Conservation (phyloP, 2,888 invertebrate genomes). For the Crepidodera aurea region DNA sequence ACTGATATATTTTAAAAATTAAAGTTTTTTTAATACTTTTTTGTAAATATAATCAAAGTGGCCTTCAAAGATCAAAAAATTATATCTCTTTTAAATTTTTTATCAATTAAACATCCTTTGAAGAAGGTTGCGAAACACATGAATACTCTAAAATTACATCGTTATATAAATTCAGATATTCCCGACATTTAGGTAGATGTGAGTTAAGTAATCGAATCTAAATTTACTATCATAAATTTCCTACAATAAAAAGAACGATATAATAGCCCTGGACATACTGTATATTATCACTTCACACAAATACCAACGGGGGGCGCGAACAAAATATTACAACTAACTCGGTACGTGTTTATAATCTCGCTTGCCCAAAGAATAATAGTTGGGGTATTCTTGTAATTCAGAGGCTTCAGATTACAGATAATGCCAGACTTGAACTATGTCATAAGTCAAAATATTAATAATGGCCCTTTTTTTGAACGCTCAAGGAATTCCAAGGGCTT, state of each 20-base stretch:
- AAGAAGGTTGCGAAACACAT: too few relatives aligned
- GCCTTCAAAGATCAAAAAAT: too few relatives aligned
- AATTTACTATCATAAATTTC: constrained; percentile 1
- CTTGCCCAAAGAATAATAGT: constrained; percentile 38
- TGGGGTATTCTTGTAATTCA: constrained; percentile 43
- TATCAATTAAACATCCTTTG: too few relatives aligned
- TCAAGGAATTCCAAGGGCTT: constrained; percentile 20
- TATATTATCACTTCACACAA: constrained; percentile 59
- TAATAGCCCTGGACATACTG: constrained; percentile 14
- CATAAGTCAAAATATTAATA: constrained; percentile 41
- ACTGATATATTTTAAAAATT: too few relatives aligned
- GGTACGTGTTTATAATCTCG: constrained; percentile 33
- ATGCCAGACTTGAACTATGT: constrained; percentile 33
- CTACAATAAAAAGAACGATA: neutral
- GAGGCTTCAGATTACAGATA: constrained; percentile 45
- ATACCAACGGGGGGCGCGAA: constrained; percentile 52
- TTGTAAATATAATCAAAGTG: too few relatives aligned
- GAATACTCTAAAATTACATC: too few relatives aligned
- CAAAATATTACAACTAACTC: constrained; percentile 53
- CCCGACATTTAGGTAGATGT: neutral
- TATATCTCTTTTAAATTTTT: too few relatives aligned
- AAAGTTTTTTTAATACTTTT: too few relatives aligned
- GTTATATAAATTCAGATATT: too few relatives aligned
- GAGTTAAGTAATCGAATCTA: neutral
- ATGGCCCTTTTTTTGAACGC: constrained; percentile 27